A percentile compares a stretch with the other conserved stretches of the same genome.
phyloP scores from a whole-genome alignment of 92 coral and sea anemone species.

The Epizoanthus rinbou region DNA sequence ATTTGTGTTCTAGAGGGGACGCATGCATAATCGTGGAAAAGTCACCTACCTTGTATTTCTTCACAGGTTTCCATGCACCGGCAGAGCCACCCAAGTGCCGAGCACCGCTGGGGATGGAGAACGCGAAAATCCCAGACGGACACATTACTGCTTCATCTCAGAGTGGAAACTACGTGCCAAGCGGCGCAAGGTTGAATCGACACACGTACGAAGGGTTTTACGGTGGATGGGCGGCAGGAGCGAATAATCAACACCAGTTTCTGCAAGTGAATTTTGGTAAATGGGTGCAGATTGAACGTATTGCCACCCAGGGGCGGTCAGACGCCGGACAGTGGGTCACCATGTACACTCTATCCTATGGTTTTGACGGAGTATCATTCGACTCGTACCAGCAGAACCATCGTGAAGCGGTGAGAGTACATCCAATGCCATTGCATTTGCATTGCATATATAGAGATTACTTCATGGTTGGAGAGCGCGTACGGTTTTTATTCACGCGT shows the following conservation, averaged over 20 bases:
- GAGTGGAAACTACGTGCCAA: slow-evolving; percentile 26
- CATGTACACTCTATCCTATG: slow-evolving; percentile 8
- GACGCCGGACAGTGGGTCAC: slow-evolving; percentile 22
- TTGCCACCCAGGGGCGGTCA: slow-evolving; percentile 30
- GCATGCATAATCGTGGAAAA: too few species aligned
- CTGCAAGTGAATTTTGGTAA: slow-evolving; percentile 30
- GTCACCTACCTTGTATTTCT: neutral
- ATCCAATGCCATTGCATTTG: too few species aligned
- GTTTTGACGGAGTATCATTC: slow-evolving; percentile 15
- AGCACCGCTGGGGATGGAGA: slow-evolving; percentile 2
- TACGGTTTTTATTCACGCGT: too few species aligned
- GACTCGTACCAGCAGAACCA: slow-evolving; percentile 16
- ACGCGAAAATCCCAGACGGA: neutral
- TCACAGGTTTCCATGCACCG: slow-evolving; percentile 1
- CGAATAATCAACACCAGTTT: slow-evolving; percentile 17
- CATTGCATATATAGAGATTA: too few species aligned
- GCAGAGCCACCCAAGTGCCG: neutral
- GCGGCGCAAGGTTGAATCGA: slow-evolving; percentile 1
- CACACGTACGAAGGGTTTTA: slow-evolving; percentile 11
- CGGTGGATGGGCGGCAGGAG: slow-evolving; percentile 19
- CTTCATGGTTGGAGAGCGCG: too few species aligned
- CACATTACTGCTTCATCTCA: slow-evolving; percentile 15
- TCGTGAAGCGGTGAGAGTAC: slow-evolving; percentile 5
- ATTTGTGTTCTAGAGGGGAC: too few species aligned
- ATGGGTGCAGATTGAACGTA: slow-evolving; percentile 2